Evolutionary conservation across 2,113 vertebrate species (phyloP).

Genomic region (Solenodon paradoxus): DNA sequence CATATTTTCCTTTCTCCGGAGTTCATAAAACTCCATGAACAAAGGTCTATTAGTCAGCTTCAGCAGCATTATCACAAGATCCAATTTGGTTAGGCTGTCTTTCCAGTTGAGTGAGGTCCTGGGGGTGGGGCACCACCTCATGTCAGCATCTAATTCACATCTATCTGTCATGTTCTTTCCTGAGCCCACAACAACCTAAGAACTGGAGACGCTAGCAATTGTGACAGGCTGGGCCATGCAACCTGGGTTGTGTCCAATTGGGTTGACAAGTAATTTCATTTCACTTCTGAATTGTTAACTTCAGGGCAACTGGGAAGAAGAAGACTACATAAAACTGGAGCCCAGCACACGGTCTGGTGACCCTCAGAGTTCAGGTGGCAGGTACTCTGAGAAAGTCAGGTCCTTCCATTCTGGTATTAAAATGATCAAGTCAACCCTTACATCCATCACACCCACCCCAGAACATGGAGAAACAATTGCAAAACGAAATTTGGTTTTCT

Average conservation of each 20-base stretch:
- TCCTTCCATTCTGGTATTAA: rapidly evolving
- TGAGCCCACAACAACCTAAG: not conserved
- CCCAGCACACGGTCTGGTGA: not conserved
- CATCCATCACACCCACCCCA: no score
- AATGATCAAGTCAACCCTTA: not conserved
- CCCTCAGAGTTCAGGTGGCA: not conserved
- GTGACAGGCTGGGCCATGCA: not conserved
- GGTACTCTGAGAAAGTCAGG: not conserved
- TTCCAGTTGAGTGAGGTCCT: not conserved
- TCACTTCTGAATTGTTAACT: not conserved
- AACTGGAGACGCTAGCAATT: not conserved
- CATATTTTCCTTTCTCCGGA: conserved; percentile 69
- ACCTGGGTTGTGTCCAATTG: not conserved
- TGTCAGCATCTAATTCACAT: no score
- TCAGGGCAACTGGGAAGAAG: not conserved
- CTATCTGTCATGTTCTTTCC: not conserved
- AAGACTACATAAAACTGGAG: not conserved
- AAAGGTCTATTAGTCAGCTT: conserved; percentile 22
- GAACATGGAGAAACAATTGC: not conserved
- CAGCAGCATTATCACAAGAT: not conserved
- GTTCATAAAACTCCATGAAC: conserved; percentile 55
- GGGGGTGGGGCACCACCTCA: not conserved
- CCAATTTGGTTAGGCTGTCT: not conserved
- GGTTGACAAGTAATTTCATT: not conserved
- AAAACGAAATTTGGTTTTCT: not conserved